Evolutionary conservation across 35 echinoderm and acorn worm genomes (phyloP).

Genomic region (Eucidaris tribuloides): DNA sequence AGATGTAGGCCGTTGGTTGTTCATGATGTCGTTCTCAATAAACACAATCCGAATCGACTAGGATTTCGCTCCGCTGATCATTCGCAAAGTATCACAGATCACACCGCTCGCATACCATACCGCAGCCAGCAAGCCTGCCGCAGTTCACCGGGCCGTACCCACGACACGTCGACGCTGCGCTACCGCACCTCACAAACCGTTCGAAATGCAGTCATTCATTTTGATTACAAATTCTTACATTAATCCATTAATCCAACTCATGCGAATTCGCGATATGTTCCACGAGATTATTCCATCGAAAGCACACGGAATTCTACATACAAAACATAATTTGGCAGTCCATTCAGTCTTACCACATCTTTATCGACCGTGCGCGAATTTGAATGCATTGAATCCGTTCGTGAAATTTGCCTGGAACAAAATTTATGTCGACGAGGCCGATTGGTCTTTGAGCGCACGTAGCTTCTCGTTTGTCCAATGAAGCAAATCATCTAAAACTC

Average conservation of each 20-base stretch:
- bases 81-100: background rate
- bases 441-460: background rate
- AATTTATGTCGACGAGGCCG: background rate
- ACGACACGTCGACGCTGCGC: background rate
- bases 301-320: too few relatives aligned
- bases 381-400: background rate
- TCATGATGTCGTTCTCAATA: background rate
- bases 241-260: too few relatives aligned
- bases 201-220: background rate
- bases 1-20: slow-evolving; percentile 7
- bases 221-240: too few relatives aligned
- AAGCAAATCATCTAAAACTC: background rate
- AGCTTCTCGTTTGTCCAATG: background rate
- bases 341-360: background rate
- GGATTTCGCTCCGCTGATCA: background rate
- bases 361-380: background rate
- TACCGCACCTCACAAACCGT: background rate
- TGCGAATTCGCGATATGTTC: too few relatives aligned
- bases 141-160: background rate
- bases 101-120: background rate
- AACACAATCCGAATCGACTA: background rate
- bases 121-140: background rate
- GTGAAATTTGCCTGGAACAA: background rate
- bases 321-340: too few relatives aligned
- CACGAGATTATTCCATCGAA: too few relatives aligned